Percentiles rank a stretch among this genome's conserved stretches.
These are phyloP conservation scores for Coptotermes formosanus DNA, from an alignment of 1,140 invertebrate species.

Conservation along the genomic window DNA sequence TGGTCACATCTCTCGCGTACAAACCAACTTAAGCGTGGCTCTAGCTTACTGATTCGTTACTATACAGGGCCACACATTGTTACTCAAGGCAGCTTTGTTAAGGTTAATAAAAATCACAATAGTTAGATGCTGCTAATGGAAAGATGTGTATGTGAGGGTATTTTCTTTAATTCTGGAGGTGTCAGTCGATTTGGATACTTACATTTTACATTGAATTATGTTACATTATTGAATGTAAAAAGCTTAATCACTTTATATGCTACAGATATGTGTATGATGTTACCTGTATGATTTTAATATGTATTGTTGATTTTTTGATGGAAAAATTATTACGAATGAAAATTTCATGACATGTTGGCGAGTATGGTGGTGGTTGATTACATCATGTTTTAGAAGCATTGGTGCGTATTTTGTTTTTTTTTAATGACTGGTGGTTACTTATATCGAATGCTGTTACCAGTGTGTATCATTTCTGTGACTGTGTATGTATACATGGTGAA, in stretches of 20 bases:
- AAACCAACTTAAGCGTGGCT: slow-evolving; percentile 79
- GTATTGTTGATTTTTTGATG: neutral
- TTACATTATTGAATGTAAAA: neutral
- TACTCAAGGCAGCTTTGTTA: neutral
- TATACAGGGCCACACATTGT: slow-evolving; percentile 50
- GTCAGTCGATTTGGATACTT: too few relatives aligned
- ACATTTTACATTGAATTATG: too few relatives aligned
- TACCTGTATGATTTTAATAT: neutral
- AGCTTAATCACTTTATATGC: neutral
- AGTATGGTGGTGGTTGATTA: too few relatives aligned
- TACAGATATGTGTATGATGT: neutral
- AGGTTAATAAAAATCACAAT: neutral
- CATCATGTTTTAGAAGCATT: too few relatives aligned
- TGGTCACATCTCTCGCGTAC: slow-evolving; percentile 69
- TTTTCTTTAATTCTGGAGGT: neutral
- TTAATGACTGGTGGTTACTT: too few relatives aligned
- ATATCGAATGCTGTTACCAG: too few relatives aligned
- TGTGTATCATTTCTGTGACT: too few relatives aligned
- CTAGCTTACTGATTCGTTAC: slow-evolving; percentile 76
- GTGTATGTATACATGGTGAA: too few relatives aligned
- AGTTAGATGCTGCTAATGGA: neutral
- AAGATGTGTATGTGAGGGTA: neutral
- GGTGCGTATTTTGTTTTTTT: too few relatives aligned
- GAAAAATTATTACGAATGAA: neutral
- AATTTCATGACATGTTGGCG: too few relatives aligned